phyloP scores from a whole-genome alignment of 2,113 vertebrate genomes.

The Hippocampus abdominalis region DNA sequence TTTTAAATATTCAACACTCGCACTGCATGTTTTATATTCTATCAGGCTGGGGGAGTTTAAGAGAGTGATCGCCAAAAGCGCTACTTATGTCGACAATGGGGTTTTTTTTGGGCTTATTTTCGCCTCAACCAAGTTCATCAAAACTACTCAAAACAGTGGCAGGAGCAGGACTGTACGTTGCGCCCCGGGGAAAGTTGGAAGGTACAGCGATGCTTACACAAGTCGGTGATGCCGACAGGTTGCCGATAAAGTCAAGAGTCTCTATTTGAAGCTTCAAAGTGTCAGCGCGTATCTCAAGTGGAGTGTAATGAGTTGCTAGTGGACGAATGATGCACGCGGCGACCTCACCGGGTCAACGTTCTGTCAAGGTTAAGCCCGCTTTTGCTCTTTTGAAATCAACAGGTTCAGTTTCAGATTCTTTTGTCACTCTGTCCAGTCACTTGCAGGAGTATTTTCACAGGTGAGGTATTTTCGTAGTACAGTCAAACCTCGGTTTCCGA shows the following conservation, averaged over 20 bases:
- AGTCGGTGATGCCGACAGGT: constrained; percentile 53
- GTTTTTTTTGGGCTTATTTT: neutral
- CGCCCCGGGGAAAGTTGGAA: neutral
- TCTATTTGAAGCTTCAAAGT: constrained; percentile 56
- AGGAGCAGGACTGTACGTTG: neutral
- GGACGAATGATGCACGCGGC: constrained; percentile 40
- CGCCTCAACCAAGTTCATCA: neutral
- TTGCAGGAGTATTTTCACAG: no score
- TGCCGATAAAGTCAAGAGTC: constrained; percentile 60
- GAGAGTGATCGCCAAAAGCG: neutral
- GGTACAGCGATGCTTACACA: neutral
- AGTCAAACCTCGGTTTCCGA: no score
- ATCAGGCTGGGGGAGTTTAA: neutral
- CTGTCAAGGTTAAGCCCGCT: constrained; percentile 3
- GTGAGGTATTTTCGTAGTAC: no score
- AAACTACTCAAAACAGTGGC: neutral
- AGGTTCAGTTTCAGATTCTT: no score
- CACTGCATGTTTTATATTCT: neutral
- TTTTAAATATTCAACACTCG: neutral
- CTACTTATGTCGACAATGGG: neutral
- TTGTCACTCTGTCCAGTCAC: no score
- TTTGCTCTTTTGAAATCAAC: neutral
- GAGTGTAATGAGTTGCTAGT: constrained; percentile 38
- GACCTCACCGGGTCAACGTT: constrained; percentile 25
- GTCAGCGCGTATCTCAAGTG: constrained; percentile 50